These are phyloP conservation scores for Didymodactylos carnosus DNA, from an alignment of 2,888 invertebrate genomes.

Conservation along the genomic window DNA sequence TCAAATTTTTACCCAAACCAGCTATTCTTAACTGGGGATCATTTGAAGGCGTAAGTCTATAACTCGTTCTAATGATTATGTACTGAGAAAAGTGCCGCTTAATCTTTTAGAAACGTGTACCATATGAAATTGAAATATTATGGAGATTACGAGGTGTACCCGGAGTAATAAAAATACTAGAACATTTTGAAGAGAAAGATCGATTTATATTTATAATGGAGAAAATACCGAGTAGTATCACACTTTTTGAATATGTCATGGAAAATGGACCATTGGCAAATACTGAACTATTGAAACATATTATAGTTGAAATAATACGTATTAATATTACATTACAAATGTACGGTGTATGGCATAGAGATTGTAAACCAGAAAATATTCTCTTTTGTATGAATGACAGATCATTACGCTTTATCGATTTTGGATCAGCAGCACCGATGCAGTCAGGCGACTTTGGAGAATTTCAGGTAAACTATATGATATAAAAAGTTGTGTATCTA, in stretches of 20 bases:
- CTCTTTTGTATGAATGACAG: neutral
- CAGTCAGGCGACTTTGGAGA: neutral
- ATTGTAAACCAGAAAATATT: conserved; percentile 1
- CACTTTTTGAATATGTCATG: neutral
- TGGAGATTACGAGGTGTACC: neutral
- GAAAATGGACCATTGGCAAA: neutral
- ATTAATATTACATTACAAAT: neutral
- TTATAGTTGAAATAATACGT: neutral
- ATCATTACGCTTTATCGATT: neutral
- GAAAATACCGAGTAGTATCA: neutral
- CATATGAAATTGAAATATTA: neutral
- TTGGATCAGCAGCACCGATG: neutral
- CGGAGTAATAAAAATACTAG: neutral
- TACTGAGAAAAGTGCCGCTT: no score
- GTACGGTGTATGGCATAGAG: neutral
- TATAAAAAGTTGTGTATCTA: no score
- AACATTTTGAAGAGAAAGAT: neutral
- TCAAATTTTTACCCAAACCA: neutral
- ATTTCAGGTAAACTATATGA: neutral
- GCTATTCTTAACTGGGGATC: neutral
- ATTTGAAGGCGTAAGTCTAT: neutral
- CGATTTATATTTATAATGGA: neutral
- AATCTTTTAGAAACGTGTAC: neutral
- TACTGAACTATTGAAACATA: neutral
- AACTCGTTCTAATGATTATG: no score